Base-by-base conservation (phyloP, 2,888 invertebrate species). In the Aplocera efformata region DNA sequence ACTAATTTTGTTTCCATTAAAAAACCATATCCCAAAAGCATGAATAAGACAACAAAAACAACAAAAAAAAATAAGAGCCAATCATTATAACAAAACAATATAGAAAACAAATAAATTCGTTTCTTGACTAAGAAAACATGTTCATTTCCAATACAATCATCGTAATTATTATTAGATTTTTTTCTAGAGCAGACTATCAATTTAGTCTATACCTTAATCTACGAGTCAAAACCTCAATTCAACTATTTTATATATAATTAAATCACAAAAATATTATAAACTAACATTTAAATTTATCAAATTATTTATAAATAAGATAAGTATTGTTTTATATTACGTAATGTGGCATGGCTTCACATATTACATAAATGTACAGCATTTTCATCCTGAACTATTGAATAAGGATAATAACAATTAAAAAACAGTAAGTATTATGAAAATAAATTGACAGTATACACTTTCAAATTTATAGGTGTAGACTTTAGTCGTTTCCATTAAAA, bases 91-190 rank as follows among this genome's bases (percentile, higher is more conserved):
- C 23, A 33, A n/a, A 35, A 39, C 10, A 30, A 48, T 32, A 29
- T 32, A 37, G 11, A 25, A 42, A 41, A 39, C 9, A 40, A 48
- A 48, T 53, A 53, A 53, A 53, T 53, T 53, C 53, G 53, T 50
- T 27, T 27, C 10, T 31, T 48, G 53, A 53, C 53, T 53, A 47
- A 49, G 37, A 37, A 10, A 23, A 31, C 26, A 45, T 10, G 4
- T 21, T 31, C 21, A 32, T 32, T 32, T 26, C 27, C 27, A 27
- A 32, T 28, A 32, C 10, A 32, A 4, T 11, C 10, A 9, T 8
- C 10, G 7, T 30, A 38, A 23, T 20, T 11, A n/a, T 25, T 28
- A 24, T 26, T 25, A 23, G 24, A 34, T 1, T 10, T 30, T 13
- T 24, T 9, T 17, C 7, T 25, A 34, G 10, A 34, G 33, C 8